These are phyloP conservation scores for Mamestra configurata DNA, from an alignment of 1,140 invertebrate species.

Conservation along the genomic window DNA sequence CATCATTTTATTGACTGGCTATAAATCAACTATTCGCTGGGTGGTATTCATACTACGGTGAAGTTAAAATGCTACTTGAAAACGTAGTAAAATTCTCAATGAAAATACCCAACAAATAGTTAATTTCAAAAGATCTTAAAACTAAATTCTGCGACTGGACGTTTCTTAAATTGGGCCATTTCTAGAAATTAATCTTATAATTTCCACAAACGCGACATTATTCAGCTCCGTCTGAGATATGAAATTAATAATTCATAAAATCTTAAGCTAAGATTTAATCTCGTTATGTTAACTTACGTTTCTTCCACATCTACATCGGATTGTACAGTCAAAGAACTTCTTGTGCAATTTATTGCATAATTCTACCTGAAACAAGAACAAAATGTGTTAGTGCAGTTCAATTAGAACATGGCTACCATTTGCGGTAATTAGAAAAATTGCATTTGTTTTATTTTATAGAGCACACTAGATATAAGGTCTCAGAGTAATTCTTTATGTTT, in stretches of 20 bases:
- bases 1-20: constrained; percentile 34
- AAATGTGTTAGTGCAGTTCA: constrained; percentile 83
- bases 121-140: constrained; percentile 20
- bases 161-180: constrained; percentile 35
- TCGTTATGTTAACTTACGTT: constrained; percentile 80
- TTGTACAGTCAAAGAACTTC: constrained; percentile 79
- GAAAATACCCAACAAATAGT: not conserved
- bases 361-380: constrained; percentile 87
- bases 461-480: constrained; percentile 1
- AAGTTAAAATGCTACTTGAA: not conserved
- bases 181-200: constrained; percentile 41
- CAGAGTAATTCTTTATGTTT: not conserved
- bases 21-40: constrained; percentile 29
- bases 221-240: constrained; percentile 52
- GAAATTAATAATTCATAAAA: constrained; percentile 63
- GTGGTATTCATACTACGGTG: not conserved
- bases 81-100: not conserved
- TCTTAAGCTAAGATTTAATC: constrained; percentile 67
- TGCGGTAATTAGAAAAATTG: constrained; percentile 47
- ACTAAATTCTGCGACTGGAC: constrained; percentile 10
- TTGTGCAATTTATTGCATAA: constrained; percentile 86
- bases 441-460: constrained; percentile 25
- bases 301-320: constrained; percentile 71
- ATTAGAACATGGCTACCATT: constrained; percentile 43
- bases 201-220: constrained; percentile 52